Evolutionary conservation across 1,140 invertebrate genomes (phyloP), one percentile per base, ranked within the genome.

Genomic region (Cyrtorhinus lividipennis): DNA sequence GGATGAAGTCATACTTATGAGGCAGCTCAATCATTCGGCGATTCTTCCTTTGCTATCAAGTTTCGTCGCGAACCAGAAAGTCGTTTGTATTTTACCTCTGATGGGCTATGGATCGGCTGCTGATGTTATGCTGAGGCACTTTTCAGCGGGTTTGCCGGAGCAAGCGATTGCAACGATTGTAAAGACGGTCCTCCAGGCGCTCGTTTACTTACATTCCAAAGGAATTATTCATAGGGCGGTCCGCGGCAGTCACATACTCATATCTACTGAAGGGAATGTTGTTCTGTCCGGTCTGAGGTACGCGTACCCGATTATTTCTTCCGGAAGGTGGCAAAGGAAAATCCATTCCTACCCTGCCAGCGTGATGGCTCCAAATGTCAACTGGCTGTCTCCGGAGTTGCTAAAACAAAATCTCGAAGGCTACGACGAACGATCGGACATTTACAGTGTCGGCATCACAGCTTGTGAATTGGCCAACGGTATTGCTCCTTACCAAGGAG

Each of bases 341-440:
- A 76, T 92, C 15, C 87, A 88, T 74, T 81, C 81, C 62, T 86
- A 89, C 72, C 88, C 90, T 2, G 74, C 79, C 1, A 80, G 81
- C 24, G 82, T 81, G 38, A 77, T 81, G 62, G 56, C 22, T 20
- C 75, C 81, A 26, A 86, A 87, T 71, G 72, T 94, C 1, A 89
- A 90, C 72, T 94, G 90, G 88, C 77, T 91, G 1, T 90, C 89
- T 71, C 92, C 92, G 20, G 92, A 95, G 76, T 73, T 95, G n/a
- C 74, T 95, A 23, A 84, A 90, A 77, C 90, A 92, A 83, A 93
- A 94, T 77, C 75, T 95, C 62, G 77, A 80, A 67, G 92, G 92
- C 8, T 95, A 94, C 70, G 87, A 89, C 71, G 84, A 87, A 70
- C 88, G 88, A 68, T 90, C 89, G 2, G 92, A 95, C 74, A 85